Base-by-base conservation (phyloP, 2,797 vertebrate species). In the Kryptolebias ocellatus region DNA sequence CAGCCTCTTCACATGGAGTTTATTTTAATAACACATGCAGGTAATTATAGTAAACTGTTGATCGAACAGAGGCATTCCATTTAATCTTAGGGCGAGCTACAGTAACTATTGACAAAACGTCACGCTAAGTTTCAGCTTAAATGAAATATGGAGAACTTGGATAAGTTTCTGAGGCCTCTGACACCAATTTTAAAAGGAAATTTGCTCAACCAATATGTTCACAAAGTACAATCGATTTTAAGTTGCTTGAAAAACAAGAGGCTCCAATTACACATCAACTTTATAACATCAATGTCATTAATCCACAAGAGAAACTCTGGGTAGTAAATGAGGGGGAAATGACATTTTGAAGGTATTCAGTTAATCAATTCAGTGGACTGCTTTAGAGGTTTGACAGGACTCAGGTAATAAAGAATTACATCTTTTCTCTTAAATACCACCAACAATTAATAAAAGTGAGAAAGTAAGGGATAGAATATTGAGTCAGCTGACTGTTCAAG, bases 371-470 rank as follows among this genome's bases (percentile, higher is more conserved):
- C 45, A 64, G 27, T 60, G 62, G 37, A 62, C 44, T 52, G 55
- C 45, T 24, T 66, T 75, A 57, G 72, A 42, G 20, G 45, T 24
- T 14, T 75, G 67, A 78, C 60, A 72, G 68, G 46, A 62, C 70
- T 60, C 11, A 28, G 65, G 37, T 74, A 50, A 56, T 54, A 18
- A 60, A 67, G 27, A 83, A 70, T 69, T 66, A 67, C 16, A 66
- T 16, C 11, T 42, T 42, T 42, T 42, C 39, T 42, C 39, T 42
- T 42, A 42, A 39, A 42, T 11, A 42, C 39, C 11, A 24, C 11
- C 20, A 49, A 76, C 83, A 84, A 87, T 87, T 84, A 84, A 81
- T 72, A 45, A 74, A 70, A 77, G 66, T 69, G 76, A 83, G 58
- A 83, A 17, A 53, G 47, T 4, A 18, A 9, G 28, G 34, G 3